phyloP scores from a whole-genome alignment of 2,797 vertebrate species.

The Acrossocheilus wenchowensis region DNA sequence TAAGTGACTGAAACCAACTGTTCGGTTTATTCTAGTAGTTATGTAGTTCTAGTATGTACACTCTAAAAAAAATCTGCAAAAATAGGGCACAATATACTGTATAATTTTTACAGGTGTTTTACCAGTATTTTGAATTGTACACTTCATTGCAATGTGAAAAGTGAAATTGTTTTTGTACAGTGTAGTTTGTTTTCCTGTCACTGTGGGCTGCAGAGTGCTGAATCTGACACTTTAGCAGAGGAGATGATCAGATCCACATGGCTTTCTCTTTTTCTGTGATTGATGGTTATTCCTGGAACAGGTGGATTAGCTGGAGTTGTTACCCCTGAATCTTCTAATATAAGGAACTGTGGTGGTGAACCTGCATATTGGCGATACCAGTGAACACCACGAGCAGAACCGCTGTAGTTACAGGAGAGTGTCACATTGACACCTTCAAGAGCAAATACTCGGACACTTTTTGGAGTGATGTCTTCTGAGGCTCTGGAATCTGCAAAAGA shows the following conservation, averaged over 20 bases:
- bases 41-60: no score
- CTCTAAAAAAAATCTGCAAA: no score
- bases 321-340: neutral
- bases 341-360: neutral
- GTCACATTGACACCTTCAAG: neutral
- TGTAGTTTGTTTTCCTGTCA: neutral
- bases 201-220: neutral
- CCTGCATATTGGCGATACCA: neutral
- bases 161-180: neutral
- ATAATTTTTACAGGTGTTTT: neutral
- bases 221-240: neutral
- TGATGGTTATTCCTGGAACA: neutral
- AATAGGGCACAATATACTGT: no score
- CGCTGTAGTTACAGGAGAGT: slow-evolving; percentile 19
- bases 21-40: neutral
- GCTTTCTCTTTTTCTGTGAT: neutral
- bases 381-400: neutral
- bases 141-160: neutral
- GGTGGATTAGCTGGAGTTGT: neutral
- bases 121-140: no score
- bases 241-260: slow-evolving; percentile 9
- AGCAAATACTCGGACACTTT: neutral
- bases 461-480: neutral
- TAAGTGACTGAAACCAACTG: neutral
- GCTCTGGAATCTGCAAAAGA: neutral